Percentiles rank a stretch among this genome's conserved stretches.
Evolutionary conservation across 30 jellyfish, hydroid and myxozoan species (phyloP).

Genomic region (Mastigias papua): DNA sequence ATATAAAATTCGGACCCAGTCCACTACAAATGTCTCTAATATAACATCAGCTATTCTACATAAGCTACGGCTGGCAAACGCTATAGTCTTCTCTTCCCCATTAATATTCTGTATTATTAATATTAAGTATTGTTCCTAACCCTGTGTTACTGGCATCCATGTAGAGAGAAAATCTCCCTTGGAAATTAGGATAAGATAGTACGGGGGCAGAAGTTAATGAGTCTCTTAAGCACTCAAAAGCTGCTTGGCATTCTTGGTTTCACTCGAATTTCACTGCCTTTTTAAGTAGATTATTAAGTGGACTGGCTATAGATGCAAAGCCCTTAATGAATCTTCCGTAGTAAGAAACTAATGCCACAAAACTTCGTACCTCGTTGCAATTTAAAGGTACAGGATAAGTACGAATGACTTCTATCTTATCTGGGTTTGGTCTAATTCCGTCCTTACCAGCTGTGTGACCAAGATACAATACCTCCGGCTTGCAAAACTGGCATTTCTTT

Average conservation of each 20-base stretch:
- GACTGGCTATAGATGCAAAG: conserved; percentile 63
- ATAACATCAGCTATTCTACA: no score
- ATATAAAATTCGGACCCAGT: no score
- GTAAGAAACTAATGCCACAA: conserved; percentile 46
- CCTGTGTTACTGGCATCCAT: conserved; percentile 68
- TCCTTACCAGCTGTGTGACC: conserved; percentile 40
- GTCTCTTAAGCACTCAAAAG: conserved; percentile 54
- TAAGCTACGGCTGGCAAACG: conserved; percentile 58
- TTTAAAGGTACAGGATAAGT: conserved; percentile 51
- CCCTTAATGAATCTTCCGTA: conserved; percentile 50
- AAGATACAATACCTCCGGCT: conserved; percentile 37
- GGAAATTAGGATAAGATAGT: conserved; percentile 44
- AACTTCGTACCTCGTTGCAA: conserved; percentile 35
- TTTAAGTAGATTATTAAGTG: conserved; percentile 28
- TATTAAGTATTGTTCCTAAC: conserved; percentile 63
- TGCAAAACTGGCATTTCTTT: conserved; percentile 48
- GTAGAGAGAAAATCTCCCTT: conserved; percentile 32
- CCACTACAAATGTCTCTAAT: no score
- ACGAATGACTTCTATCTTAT: conserved; percentile 1
- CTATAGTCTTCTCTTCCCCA: conserved; percentile 64
- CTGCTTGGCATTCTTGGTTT: conserved; percentile 49
- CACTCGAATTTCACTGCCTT: conserved; percentile 46
- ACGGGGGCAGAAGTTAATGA: conserved; percentile 60
- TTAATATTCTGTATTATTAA: conserved; percentile 40
- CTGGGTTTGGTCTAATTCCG: conserved; percentile 74